Percentiles rank a stretch among this genome's conserved stretches.
Conservation (phyloP, 2,113 vertebrate genomes). For the Paratilapia polleni region DNA sequence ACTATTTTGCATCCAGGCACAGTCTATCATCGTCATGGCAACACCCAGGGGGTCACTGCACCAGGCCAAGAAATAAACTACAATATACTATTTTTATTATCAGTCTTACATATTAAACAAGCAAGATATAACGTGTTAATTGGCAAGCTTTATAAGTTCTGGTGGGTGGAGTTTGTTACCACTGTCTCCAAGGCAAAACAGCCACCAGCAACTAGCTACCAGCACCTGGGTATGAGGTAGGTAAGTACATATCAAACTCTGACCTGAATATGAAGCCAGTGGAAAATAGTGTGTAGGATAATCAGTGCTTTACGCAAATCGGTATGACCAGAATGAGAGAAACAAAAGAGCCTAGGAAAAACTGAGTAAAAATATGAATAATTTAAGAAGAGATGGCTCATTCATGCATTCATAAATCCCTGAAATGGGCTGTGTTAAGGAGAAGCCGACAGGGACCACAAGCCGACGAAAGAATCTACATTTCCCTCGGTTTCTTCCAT, state of each 20-base stretch:
- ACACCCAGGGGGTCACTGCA: background rate
- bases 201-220: background rate
- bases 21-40: background rate
- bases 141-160: background rate
- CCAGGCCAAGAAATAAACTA: background rate
- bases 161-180: background rate
- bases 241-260: background rate
- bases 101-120: background rate
- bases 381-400: constrained; percentile 31
- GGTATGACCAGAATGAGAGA: background rate
- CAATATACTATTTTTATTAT: background rate
- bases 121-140: background rate
- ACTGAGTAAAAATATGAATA: constrained; percentile 29
- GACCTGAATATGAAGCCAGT: background rate
- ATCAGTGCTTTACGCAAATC: background rate
- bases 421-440: constrained; percentile 18
- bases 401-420: constrained; percentile 43
- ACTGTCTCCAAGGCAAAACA: background rate
- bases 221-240: background rate
- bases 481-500: constrained; percentile 9
- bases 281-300: background rate
- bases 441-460: background rate
- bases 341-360: background rate
- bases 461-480: background rate
- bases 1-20: background rate